Percentiles rank a stretch among this genome's conserved stretches.
Evolutionary conservation across 2,888 invertebrate species (phyloP).

Genomic region (Drosophila siamana): DNA sequence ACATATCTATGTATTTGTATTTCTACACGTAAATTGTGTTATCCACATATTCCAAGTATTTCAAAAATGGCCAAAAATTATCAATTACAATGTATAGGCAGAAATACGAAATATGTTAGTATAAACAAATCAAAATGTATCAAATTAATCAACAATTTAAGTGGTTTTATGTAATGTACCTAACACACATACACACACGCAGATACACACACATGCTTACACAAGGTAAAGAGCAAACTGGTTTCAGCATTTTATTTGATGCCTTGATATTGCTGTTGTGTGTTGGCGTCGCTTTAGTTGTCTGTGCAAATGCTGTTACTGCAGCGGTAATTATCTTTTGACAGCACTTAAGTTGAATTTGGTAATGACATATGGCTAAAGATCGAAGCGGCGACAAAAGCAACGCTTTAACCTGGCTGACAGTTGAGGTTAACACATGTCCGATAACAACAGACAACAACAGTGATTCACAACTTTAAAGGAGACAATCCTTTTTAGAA

Average conservation of each 20-base stretch:
- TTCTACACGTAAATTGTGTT: constrained; percentile 8
- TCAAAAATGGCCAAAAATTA: neutral
- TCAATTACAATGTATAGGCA: neutral
- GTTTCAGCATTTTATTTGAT: constrained; percentile 35
- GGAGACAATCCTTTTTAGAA: constrained; percentile 5
- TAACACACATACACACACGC: constrained; percentile 7
- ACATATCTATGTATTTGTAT: too few relatives aligned
- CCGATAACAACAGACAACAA: constrained; percentile 77
- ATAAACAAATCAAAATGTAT: constrained; percentile 20
- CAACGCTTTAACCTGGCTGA: constrained; percentile 69
- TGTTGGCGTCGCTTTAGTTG: constrained; percentile 58
- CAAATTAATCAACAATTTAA: constrained; percentile 53
- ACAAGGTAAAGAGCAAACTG: constrained; percentile 48
- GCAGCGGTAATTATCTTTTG: constrained; percentile 79
- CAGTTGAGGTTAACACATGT: constrained; percentile 81
- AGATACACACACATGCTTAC: too few relatives aligned
- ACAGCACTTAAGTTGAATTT: constrained; percentile 77
- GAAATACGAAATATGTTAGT: neutral
- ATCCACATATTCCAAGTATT: neutral
- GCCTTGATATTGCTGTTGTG: constrained; percentile 17
- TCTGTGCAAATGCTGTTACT: constrained; percentile 31
- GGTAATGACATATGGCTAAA: constrained; percentile 68
- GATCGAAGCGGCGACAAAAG: constrained; percentile 64
- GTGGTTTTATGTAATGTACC: constrained; percentile 41
- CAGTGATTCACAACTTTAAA: constrained; percentile 23